Base-by-base conservation (phyloP, 2,113 vertebrate genomes). In the Pithys albifrons region DNA sequence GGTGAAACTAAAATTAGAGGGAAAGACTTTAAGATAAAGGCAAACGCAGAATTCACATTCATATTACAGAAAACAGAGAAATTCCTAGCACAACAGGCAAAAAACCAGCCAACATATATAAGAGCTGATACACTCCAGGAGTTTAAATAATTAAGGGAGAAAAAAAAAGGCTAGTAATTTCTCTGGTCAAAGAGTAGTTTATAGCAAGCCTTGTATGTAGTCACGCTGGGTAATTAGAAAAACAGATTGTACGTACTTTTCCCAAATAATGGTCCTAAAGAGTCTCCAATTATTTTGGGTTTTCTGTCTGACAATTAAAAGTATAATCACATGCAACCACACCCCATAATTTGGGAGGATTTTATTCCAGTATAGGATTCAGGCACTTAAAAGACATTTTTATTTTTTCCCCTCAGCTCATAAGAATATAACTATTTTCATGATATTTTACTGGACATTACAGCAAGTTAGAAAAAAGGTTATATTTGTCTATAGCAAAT, bases 341-440 rank as follows among this genome's bases (percentile, higher is more conserved):
- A 28, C 3, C 1, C 19, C 4, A 10, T 35, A 64, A 43, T 22
- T 27, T 82, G 11, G 18, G 7, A 2, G 1, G 3, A 16, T 82
- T 88, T 23, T 58, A n/a, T 49, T 85, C 14, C 14, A 75, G 7
- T 29, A 64, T 33, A 35, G 3, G 24, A 70, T 83, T 85, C 10
- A 74, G 46, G 6, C 12, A 62, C 12, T 82, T 46, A 48, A 37
- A 57, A 49, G 6, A 16, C 2, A 1, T 48, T n/a, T 43, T 52
- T 29, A 16, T 75, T 17, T 2, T 3, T 17, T 2, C 12, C 9
- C 28, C 5, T 5, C 27, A 70, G 2, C 11, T 54, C 11, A 16
- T 65, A 57, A 48, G 11, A 51, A 35, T 43, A 4, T 55, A 49
- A 46, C n/a, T 23, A 3, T 76, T 83, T 67, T 69, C 6, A 16